Evolutionary conservation across 2,113 vertebrate genomes (phyloP).

Genomic region (Elephantulus edwardii): DNA sequence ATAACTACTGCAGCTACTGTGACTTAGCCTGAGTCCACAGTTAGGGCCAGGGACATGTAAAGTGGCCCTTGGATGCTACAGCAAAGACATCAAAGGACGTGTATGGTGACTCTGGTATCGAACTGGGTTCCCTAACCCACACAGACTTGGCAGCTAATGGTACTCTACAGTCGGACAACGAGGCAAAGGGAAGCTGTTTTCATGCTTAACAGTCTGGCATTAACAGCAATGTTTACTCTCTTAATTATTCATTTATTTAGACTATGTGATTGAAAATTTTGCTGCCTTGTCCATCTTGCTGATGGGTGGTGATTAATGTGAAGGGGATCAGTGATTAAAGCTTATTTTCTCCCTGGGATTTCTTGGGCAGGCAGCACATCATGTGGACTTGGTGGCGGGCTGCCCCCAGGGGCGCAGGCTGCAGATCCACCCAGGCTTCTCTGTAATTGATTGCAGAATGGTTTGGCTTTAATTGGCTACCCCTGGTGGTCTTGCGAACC

Average conservation of each 20-base stretch:
- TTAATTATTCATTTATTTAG: constrained; percentile 7
- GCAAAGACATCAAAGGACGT: fast-evolving
- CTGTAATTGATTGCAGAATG: neutral
- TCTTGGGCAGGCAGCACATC: neutral
- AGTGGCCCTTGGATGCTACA: no score
- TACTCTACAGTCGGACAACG: neutral
- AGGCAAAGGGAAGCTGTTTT: fast-evolving
- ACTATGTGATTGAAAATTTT: neutral
- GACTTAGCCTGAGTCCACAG: neutral
- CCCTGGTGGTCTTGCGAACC: neutral
- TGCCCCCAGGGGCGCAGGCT: neutral
- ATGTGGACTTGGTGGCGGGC: neutral
- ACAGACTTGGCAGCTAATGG: neutral
- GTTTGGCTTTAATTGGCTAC: neutral
- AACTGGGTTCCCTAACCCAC: no score
- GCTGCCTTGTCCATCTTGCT: neutral
- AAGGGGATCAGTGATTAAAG: neutral
- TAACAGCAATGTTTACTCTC: neutral
- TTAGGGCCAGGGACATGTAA: fast-evolving
- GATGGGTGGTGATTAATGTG: constrained; percentile 22
- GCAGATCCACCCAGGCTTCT: neutral
- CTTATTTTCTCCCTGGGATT: neutral
- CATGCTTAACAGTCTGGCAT: fast-evolving
- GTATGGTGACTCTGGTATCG: no score
- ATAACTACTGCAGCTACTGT: fast-evolving